These are phyloP conservation scores for Anisognathus igniventris DNA, from an alignment of 2,797 vertebrate genomes.

Conservation along the genomic window DNA sequence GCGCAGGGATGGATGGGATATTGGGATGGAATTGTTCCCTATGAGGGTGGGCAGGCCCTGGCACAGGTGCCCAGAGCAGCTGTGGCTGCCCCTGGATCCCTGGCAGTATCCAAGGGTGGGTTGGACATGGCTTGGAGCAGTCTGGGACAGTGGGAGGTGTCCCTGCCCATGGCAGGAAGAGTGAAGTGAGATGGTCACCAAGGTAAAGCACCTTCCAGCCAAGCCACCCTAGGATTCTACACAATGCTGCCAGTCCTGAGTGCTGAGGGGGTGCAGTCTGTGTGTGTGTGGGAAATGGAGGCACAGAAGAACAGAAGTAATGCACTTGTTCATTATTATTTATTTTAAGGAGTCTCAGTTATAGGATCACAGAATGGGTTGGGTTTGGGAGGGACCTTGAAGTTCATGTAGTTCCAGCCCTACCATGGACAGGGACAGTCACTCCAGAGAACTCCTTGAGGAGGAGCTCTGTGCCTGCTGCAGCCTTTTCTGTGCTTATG, in stretches of 20 bases:
- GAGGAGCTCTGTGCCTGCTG: neutral
- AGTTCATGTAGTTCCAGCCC: neutral
- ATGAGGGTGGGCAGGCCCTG: rapidly evolving
- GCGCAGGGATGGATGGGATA: rapidly evolving
- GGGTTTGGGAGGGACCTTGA: neutral
- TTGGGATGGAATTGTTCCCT: neutral
- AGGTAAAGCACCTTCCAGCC: neutral
- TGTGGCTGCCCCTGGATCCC: neutral
- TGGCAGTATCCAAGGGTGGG: neutral
- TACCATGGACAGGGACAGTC: neutral
- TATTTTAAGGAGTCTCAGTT: neutral
- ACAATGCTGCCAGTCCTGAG: neutral
- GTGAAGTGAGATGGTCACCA: neutral
- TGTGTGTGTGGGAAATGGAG: neutral
- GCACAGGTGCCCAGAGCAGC: neutral
- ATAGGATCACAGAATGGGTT: neutral
- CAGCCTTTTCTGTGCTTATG: neutral
- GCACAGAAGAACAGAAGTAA: neutral
- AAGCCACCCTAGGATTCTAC: neutral
- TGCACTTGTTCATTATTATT: neutral
- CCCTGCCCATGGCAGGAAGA: neutral
- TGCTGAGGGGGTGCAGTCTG: rapidly evolving
- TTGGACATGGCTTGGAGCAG: rapidly evolving
- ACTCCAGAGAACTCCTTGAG: neutral
- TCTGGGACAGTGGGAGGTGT: neutral